Evolutionary conservation across 2,797 vertebrate species (phyloP), one percentile per base, ranked within the genome.

Genomic region (Lepilemur septentrionalis): DNA sequence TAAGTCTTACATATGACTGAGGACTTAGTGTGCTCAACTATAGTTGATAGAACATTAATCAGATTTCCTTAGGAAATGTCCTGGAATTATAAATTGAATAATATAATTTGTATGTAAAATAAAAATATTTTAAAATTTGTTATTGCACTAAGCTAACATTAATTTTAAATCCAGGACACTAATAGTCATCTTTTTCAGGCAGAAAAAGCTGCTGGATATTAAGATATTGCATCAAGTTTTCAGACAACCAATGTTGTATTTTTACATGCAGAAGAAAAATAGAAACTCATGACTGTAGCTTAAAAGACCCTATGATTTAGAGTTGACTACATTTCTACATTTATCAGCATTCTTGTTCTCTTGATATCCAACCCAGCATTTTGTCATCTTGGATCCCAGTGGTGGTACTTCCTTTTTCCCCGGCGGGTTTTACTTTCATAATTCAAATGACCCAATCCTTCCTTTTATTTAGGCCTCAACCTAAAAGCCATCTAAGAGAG

Each of bases 1-100:
- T 63, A 90, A 86, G 7, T 73, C 52, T 90, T 96, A 94, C 94
- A 96, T 80, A n/a, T 94, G 25, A 87, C 10, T 52, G 30, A 96
- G n/a, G 80, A 76, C 30, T 92, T 75, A 83, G n/a, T 65, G 13
- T 55, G 41, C 46, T 94, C 78, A 59, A 59, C n/a, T 38, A 78
- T 32, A 82, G 2, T 80, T 76, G 38, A 55, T 63, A 80, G 50
- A 75, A 84, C 91, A 88, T 92, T 87, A 87, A 92, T 88, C 70
- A 92, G 43, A 46, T 92, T 92, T 78, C 35, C 85, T n/a, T 38
- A 83, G 48, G 15, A 95, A 88, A 72, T 55, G 7, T 55, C 18
- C 13, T 70, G 41, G 32, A 76, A 69, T 90, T 75, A 92, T n/a
- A 70, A 87, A 86, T 93, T 61, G 61, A 90, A 70, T 92, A 59